A percentile compares a stretch with the other conserved stretches of the same genome.
phyloP scores from a whole-genome alignment of 2,113 vertebrate species.

The Tretioscincus oriximinensis region DNA sequence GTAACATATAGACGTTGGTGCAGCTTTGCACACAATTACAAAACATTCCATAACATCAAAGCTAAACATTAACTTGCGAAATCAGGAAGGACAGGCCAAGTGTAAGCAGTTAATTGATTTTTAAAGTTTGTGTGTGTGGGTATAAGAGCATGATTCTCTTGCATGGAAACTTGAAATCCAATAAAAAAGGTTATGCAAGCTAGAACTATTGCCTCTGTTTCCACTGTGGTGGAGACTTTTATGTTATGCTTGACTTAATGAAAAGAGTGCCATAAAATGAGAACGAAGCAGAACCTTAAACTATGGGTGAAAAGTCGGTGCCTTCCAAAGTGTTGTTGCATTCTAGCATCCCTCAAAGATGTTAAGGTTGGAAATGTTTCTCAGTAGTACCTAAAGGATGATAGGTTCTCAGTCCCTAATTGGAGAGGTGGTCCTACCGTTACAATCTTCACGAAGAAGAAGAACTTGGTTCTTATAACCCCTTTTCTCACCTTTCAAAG shows the following conservation, averaged over 20 bases:
- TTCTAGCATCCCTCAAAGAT: background rate
- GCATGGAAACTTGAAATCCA: fast-evolving
- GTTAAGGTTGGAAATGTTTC: background rate
- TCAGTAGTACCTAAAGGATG: background rate
- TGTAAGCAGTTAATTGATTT: conserved; percentile 38
- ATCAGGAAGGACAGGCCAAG: conserved; percentile 39
- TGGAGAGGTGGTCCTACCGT: too few species aligned
- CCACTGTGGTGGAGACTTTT: background rate
- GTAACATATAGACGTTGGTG: background rate
- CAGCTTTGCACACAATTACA: conserved; percentile 33
- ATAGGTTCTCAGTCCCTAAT: background rate
- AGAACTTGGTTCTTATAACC: too few species aligned
- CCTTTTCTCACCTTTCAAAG: too few species aligned
- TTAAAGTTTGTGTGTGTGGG: conserved; percentile 38
- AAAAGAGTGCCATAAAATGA: background rate
- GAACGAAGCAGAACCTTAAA: too few species aligned
- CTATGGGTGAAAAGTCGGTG: background rate
- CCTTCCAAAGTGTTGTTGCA: too few species aligned
- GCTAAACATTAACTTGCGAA: conserved; percentile 44
- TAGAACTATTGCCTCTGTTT: background rate
- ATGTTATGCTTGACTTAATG: background rate
- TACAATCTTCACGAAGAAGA: too few species aligned
- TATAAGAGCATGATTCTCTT: background rate
- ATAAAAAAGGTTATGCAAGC: conserved; percentile 13
- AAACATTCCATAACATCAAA: conserved; percentile 44